Evolutionary conservation across 2,888 invertebrate genomes (phyloP).

Genomic region (Operophtera brumata): DNA sequence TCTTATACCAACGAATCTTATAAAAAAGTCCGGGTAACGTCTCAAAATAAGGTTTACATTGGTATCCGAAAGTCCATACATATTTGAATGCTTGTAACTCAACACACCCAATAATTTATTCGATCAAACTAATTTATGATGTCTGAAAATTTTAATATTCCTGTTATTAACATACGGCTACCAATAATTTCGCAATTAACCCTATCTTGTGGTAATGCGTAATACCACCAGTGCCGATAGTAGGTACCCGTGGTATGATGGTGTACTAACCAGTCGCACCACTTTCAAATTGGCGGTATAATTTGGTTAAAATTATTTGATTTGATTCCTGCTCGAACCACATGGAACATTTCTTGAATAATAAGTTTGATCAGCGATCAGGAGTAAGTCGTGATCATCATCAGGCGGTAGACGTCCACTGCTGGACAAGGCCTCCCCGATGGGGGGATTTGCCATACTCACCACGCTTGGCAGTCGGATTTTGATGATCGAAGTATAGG

Average conservation of each 20-base stretch:
- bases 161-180: constrained; percentile 13
- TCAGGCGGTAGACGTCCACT: not conserved
- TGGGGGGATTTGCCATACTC: not conserved
- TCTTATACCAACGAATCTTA: too few relatives aligned
- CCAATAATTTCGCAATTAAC: constrained; percentile 21
- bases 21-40: too few relatives aligned
- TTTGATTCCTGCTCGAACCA: constrained; percentile 16
- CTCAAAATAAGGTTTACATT: too few relatives aligned
- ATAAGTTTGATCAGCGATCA: constrained; percentile 12
- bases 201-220: constrained; percentile 9
- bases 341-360: constrained; percentile 21
- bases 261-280: not conserved
- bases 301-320: constrained; percentile 26
- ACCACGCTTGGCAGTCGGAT: too few relatives aligned
- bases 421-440: not conserved
- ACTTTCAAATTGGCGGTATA: constrained; percentile 16
- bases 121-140: constrained; percentile 18
- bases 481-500: too few relatives aligned
- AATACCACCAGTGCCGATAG: not conserved
- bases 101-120: constrained; percentile 7
- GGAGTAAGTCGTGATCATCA: not conserved
- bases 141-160: constrained; percentile 15
- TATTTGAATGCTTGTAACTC: not conserved
- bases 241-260: not conserved
- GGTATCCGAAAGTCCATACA: too few relatives aligned